phyloP scores from a whole-genome alignment of 1,140 invertebrate species.

The Phthorimaea operculella region DNA sequence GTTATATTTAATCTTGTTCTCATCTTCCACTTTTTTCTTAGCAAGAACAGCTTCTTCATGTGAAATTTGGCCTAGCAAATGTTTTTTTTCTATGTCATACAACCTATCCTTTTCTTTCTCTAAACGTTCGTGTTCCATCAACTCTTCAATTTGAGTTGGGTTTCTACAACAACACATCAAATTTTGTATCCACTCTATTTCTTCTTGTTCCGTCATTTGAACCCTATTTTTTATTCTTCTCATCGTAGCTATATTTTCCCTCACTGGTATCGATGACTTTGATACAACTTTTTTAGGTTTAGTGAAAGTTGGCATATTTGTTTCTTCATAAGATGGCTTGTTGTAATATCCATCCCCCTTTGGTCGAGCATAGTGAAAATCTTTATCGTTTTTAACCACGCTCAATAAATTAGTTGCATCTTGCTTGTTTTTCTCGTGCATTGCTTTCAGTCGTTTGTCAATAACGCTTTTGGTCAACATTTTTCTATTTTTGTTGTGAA shows the following conservation, averaged over 20 bases:
- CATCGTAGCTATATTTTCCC: conserved; percentile 60
- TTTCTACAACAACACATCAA: conserved; percentile 57
- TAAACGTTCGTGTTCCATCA: conserved; percentile 57
- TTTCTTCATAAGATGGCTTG: conserved; percentile 31
- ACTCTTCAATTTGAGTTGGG: conserved; percentile 41
- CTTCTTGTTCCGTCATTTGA: conserved; percentile 59
- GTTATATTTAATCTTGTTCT: conserved; percentile 64
- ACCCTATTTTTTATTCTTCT: conserved; percentile 61
- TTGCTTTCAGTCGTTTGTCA: conserved; percentile 44
- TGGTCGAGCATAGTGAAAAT: conserved; percentile 33
- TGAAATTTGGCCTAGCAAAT: conserved; percentile 66
- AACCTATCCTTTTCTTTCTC: conserved; percentile 61
- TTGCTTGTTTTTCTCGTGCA: conserved; percentile 55
- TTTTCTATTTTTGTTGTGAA: conserved; percentile 34
- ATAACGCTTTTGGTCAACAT: conserved; percentile 53
- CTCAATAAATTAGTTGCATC: conserved; percentile 56
- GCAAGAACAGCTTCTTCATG: conserved; percentile 69
- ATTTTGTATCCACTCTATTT: conserved; percentile 65
- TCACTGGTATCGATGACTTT: conserved; percentile 37
- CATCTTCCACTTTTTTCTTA: conserved; percentile 56
- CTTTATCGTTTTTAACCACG: conserved; percentile 41
- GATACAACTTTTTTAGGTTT: conserved; percentile 20
- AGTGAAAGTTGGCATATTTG: conserved; percentile 13
- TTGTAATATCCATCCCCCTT: conserved; percentile 42
- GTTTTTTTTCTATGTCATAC: conserved; percentile 67